phyloP scores from a whole-genome alignment of 2,797 vertebrate genomes.

The Lepidocolaptes lacrymiger region DNA sequence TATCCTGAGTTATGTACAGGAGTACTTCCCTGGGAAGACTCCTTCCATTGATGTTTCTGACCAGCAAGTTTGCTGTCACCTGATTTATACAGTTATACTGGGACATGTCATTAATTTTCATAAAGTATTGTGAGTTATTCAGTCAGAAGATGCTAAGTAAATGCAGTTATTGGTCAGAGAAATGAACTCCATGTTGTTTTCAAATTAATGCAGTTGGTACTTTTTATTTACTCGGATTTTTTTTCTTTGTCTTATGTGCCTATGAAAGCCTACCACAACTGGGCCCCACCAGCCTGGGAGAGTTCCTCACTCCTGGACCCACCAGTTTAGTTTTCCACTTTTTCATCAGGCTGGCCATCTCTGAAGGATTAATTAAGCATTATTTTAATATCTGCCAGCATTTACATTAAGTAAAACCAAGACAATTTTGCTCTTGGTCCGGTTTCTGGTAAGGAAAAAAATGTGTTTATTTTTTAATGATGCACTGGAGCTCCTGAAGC shows the following conservation, averaged over 20 bases:
- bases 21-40: not conserved
- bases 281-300: not conserved
- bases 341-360: not conserved
- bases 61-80: not conserved
- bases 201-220: not conserved
- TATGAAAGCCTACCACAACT: not conserved
- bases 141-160: not conserved
- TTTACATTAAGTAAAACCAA: slow-evolving; percentile 3
- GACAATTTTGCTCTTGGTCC: slow-evolving; percentile 33
- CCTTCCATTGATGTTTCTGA: not conserved
- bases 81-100: not conserved
- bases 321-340: not conserved
- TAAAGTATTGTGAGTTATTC: not conserved
- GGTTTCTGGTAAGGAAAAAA: slow-evolving; percentile 39
- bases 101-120: not conserved
- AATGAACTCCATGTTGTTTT: not conserved
- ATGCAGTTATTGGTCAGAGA: not conserved
- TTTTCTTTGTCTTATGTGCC: not conserved
- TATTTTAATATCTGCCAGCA: slow-evolving; percentile 39
- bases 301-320: not conserved
- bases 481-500: not conserved
- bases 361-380: slow-evolving; percentile 47
- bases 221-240: not conserved
- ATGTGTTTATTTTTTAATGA: slow-evolving; percentile 38
- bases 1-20: not conserved